phyloP scores from a whole-genome alignment of 2,113 vertebrate species.

The Serinus canaria region DNA sequence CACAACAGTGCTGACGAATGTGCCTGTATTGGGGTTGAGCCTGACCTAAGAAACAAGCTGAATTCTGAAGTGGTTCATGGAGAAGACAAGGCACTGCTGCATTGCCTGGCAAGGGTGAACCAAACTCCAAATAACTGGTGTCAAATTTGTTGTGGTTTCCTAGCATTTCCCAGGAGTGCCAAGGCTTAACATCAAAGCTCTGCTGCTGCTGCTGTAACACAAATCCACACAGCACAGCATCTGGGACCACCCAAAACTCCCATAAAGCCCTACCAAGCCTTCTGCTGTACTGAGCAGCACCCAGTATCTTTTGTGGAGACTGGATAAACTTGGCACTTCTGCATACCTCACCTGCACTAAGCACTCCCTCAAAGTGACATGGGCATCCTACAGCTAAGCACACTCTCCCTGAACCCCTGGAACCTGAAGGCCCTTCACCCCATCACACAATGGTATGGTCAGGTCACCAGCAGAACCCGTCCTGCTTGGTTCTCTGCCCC shows the following conservation, averaged over 20 bases:
- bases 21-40: accelerated
- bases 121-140: background rate
- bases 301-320: background rate
- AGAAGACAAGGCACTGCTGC: background rate
- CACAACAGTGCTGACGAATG: background rate
- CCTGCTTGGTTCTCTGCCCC: background rate
- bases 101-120: background rate
- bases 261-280: background rate
- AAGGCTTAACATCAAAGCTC: background rate
- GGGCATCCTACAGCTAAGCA: background rate
- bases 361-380: background rate
- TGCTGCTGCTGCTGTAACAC: background rate
- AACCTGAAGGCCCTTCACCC: background rate
- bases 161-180: background rate
- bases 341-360: background rate
- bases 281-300: background rate
- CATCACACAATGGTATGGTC: background rate
- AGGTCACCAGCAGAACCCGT: background rate
- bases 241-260: background rate
- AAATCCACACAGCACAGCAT: background rate
- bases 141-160: background rate
- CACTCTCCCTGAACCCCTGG: background rate
- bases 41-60: background rate
- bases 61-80: background rate
- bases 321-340: background rate